Percentiles rank a stretch among this genome's conserved stretches.
Evolutionary conservation across 2,888 invertebrate genomes (phyloP).

Genomic region (Tipula confusa): DNA sequence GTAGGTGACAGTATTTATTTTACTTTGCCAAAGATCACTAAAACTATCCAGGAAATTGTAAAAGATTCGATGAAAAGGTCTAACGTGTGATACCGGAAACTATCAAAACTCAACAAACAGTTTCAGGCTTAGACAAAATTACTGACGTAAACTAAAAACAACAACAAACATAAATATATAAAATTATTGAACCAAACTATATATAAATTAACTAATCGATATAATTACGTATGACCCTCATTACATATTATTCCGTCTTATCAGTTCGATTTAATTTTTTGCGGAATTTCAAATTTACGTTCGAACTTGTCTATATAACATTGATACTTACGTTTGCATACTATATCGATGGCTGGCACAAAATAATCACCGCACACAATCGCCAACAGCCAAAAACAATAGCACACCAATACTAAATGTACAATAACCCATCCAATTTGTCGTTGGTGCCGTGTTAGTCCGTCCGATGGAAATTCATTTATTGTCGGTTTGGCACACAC

Average conservation of each 20-base stretch:
- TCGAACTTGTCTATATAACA: too few species aligned
- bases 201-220: background rate
- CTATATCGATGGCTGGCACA: conserved; percentile 77
- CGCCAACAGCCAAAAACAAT: conserved; percentile 75
- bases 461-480: conserved; percentile 73
- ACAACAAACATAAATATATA: too few species aligned
- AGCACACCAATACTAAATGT: conserved; percentile 50
- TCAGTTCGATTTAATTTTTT: background rate
- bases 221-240: background rate
- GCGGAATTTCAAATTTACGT: too few species aligned
- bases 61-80: too few species aligned
- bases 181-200: too few species aligned
- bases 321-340: conserved; percentile 68
- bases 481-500: conserved; percentile 69
- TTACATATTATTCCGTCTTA: background rate
- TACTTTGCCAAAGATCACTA: too few species aligned
- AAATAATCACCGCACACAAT: conserved; percentile 84
- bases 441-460: conserved; percentile 63
- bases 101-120: too few species aligned
- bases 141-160: too few species aligned
- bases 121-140: too few species aligned
- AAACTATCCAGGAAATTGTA: too few species aligned
- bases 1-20: too few species aligned
- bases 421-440: conserved; percentile 45
- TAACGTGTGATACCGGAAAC: too few species aligned